phyloP scores from a whole-genome alignment of 1,140 invertebrate species.

The Nixonia krombeini region DNA sequence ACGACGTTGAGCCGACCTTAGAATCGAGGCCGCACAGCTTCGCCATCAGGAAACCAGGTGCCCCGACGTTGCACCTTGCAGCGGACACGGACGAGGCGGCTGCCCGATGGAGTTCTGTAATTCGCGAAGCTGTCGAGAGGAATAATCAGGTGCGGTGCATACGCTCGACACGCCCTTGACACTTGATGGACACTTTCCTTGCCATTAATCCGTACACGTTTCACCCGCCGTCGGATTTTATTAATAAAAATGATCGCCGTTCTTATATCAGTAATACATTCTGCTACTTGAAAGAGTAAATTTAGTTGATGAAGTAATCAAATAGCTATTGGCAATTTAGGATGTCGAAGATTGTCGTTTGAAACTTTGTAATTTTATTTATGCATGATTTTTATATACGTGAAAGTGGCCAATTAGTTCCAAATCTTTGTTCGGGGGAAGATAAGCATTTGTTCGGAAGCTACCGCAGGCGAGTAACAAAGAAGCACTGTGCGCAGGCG shows the following conservation, averaged over 20 bases:
- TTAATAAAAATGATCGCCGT: too few species aligned
- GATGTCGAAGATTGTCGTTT: too few species aligned
- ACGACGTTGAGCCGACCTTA: slow-evolving; percentile 79
- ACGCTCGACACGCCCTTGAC: slow-evolving; percentile 38
- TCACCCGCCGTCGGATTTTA: too few species aligned
- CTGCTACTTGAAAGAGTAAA: too few species aligned
- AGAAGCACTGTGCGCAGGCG: slow-evolving; percentile 70
- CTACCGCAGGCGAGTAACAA: slow-evolving; percentile 34
- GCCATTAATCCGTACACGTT: too few species aligned
- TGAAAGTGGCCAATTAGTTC: too few species aligned
- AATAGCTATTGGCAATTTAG: too few species aligned
- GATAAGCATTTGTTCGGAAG: background rate
- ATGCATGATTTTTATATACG: too few species aligned
- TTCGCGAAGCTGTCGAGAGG: slow-evolving; percentile 79
- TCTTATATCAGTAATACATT: too few species aligned
- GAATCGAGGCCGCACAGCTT: slow-evolving; percentile 78
- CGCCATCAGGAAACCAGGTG: slow-evolving; percentile 82
- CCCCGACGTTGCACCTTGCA: slow-evolving; percentile 84
- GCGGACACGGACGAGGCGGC: slow-evolving; percentile 84
- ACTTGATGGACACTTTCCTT: slow-evolving; percentile 45
- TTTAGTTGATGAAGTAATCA: too few species aligned
- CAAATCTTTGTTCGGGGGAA: too few species aligned
- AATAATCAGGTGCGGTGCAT: slow-evolving; percentile 79
- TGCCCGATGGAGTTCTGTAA: slow-evolving; percentile 82
- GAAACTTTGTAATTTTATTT: too few species aligned